Evolutionary conservation across 2,113 vertebrate genomes (phyloP), one percentile per base, ranked within the genome.

Genomic region (Oryzias celebensis): DNA sequence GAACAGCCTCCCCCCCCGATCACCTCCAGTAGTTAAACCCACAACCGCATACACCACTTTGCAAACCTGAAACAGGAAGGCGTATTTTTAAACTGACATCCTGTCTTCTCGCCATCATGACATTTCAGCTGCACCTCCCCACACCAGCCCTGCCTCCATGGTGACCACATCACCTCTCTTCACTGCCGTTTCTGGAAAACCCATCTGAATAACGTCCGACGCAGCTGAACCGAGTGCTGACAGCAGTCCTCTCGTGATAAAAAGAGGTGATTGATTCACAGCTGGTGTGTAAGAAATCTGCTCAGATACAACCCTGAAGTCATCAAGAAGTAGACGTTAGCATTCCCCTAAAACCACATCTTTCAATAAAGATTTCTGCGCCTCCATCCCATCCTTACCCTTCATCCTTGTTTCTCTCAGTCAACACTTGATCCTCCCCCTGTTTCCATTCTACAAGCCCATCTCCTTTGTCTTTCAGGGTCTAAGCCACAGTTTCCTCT

Each of bases 401-500:
- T 44, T 64, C 51, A 18, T 28, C 58, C 54, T 56, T 43, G 28
- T 28, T 73, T 63, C 23, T 16, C 46, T 78, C 65, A 50, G 62
- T 54, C 56, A 51, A 46, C 8, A 15, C 12, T 26, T 26, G 49
- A 66, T 60, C 57, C 56, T n/a, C 5, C 52, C 66, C 50, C 60
- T 7, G 20, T 36, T 51, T 65, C 73, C 7, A 49, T 73, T 64
- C 58, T 44, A 57, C 62, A 45, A 57, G 45, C 36, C 51, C 2
- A 22, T 63, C 65, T 76, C 52, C 68, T 85, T 87, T 80, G 81
- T 84, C 68, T 77, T 55, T 74, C 26, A 24, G 49, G 51, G 43
- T 55, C 62, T 46, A 49, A 57, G 71, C 62, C 70, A 73, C 66
- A 57, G 62, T 75, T 64, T 58, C 43, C 15, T 50, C 74, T 82